These are phyloP conservation scores for Subacronicta megacephala DNA, from an alignment of 2,888 invertebrate species.

Conservation along the genomic window DNA sequence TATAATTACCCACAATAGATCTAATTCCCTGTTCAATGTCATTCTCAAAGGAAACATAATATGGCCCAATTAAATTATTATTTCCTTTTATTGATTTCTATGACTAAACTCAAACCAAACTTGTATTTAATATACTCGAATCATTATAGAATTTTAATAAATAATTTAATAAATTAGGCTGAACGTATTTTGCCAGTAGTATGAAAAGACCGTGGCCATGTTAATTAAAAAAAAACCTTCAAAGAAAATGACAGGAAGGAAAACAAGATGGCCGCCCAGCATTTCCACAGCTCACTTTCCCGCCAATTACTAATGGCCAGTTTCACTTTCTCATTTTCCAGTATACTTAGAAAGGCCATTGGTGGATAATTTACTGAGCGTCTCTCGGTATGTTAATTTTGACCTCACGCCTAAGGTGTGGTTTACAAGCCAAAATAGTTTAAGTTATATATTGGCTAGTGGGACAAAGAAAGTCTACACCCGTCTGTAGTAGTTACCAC, in stretches of 20 bases:
- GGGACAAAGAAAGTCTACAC: slow-evolving; percentile 62
- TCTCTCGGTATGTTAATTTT: slow-evolving; percentile 64
- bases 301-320: slow-evolving; percentile 71
- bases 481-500: slow-evolving; percentile 15
- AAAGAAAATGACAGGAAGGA: slow-evolving; percentile 73
- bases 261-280: slow-evolving; percentile 69
- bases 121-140: no score
- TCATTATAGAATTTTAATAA: slow-evolving; percentile 12
- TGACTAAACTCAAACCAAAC: no score
- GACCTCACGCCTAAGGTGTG: slow-evolving; percentile 61
- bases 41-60: slow-evolving; percentile 4
- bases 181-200: slow-evolving; percentile 6
- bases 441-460: slow-evolving; percentile 56
- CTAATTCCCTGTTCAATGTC: slow-evolving; percentile 2
- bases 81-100: slow-evolving; percentile 11
- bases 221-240: slow-evolving; percentile 14
- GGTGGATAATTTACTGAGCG: slow-evolving; percentile 52
- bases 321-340: slow-evolving; percentile 81
- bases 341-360: slow-evolving; percentile 57
- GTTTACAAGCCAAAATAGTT: slow-evolving; percentile 63
- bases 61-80: slow-evolving; percentile 4
- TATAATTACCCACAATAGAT: background rate
- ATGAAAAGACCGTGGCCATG: slow-evolving; percentile 8
- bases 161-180: slow-evolving; percentile 12
- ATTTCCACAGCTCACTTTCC: slow-evolving; percentile 73